Base-by-base conservation (phyloP, 2,888 invertebrate species). In the Hemithea aestivaria region DNA sequence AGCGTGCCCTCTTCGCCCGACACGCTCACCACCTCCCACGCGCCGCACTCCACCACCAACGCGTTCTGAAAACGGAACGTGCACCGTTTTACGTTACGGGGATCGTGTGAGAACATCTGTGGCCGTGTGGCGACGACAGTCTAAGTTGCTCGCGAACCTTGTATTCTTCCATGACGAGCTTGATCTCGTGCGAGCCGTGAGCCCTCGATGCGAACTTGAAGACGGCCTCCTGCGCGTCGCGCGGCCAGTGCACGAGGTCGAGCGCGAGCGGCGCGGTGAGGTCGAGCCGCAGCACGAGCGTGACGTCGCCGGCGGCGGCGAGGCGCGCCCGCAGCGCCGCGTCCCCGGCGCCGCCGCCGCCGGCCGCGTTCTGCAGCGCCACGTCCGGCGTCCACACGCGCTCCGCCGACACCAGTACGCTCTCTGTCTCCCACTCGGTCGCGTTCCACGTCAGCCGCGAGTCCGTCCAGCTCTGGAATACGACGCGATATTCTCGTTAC, bases 351-450 rank as follows among this genome's bases (percentile, higher is more conserved):
- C 89, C 29, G 20, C 8, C 11, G 88, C 87, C 1, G 91, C 27
- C 91, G 45, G 92, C 91, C 75, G 90, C 90, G 75, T 94, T 94
- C 53, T 92, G 91, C 7, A 94, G 83, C 45, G 89, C 88, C 42
- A 94, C 82, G 71, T 94, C 94, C 2, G 94, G 95, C 69, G 90
- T 90, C 94, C 95, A 96, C 53, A 95, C 85, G 64, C 94, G 93
- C 68, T 91, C 91, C 40, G 90, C 90, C 6, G 90, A 89, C 58
- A 92, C 79, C 63, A 92, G 88, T 23, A 92, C 73, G 25, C 73
- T 70, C 10, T 77, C 78, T 32, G 94, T 82, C 16, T 90, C 91
- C 53, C 93, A 93, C 10, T 90, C 89, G 1, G 82, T 76, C 0
- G 88, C 70, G 62, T 93, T 91, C 95, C 95, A 95, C 32, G 84